Base-by-base conservation (phyloP, 1,140 invertebrate species). In the Macrostomum lignano region DNA sequence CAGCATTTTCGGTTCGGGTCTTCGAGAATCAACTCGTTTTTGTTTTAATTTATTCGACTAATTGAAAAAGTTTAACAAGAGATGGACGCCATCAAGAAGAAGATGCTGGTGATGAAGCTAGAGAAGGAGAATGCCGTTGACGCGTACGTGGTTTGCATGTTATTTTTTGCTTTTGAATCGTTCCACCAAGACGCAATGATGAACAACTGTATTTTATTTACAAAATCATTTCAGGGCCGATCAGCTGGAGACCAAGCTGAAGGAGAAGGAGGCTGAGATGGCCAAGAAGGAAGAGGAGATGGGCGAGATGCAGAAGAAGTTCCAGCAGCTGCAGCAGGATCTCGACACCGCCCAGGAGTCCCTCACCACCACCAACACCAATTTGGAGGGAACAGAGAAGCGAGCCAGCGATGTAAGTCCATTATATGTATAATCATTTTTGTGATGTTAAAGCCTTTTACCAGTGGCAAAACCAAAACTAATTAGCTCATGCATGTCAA, bases 91-190 rank as follows among this genome's bases (percentile, higher is more conserved):
- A n/a, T n/a, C n/a, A n/a, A 93, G 73, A 93, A 93, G 74, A 93
- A 93, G 68, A 93, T 93, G 84, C 76, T 86, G 67, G 76, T 76
- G 63, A 91, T 93, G 81, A 93, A 91, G 73, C 67, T 86, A 66
- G 82, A 91, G 68, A 93, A 88, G 69, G 84, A 93, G 62, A 84
- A 82, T 61, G 82, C 81, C 49, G 69, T 82, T 65, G 84, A 91
- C 57, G 32, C 24, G 32, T 33, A n/a, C n/a, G n/a, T 14, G 19
- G 20, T 33, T 33, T 33, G n/a, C 17, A 9, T 10, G 5, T 30
- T 3, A 7, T 33, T 33, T 7, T 14, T 19, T 4, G 26, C 9
- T n/a, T n/a, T n/a, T n/a, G n/a, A n/a, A n/a, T n/a, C n/a, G n/a
- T n/a, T n/a, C n/a, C n/a, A n/a, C n/a, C n/a, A n/a, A n/a, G n/a